Evolutionary conservation across 2,888 invertebrate genomes (phyloP), one percentile per base, ranked within the genome.

Genomic region (Lochmaea capreae): DNA sequence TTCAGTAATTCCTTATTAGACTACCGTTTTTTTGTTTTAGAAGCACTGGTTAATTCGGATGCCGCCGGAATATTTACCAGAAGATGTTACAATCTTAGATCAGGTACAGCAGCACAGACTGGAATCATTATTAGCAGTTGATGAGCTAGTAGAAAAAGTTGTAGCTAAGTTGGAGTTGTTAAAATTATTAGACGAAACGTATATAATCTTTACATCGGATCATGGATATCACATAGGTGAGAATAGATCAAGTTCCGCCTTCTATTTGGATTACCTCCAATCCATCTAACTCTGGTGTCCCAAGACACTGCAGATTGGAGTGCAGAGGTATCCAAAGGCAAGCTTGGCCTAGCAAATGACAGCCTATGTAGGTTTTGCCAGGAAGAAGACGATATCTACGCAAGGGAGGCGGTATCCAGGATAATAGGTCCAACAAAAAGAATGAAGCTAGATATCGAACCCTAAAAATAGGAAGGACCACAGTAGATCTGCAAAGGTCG

Each of bases 201-300:
- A 93, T 81, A 84, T 97, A 0, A 91, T 97, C 67, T 95, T 92
- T 81, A 94, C 96, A 0, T 97, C 97, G 0, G 97, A 97, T 84
- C 96, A 97, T 87, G 97, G 97, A 26, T 97, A 93, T 86, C 97
- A 97, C 87, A 89, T 97, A 79, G 95, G 95, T 94, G 85, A 86
- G 69, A 59, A 57, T 42, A 43, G 11, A 57, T 68, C 11, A 22
- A 22, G 5, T 11, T 65, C 63, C 12, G 0, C 5, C 5, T 14
- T 14, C 11, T 12, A n/a, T n/a, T 43, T 43, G 1, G 9, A 5
- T 5, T 43, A 43, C 43, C 22, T 22, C 22, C 22, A 22, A 22
- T 22, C 22, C 22, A 22, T 22, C 22, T 22, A 22, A 22, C 22
- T 3, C 22, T 22, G n/a, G n/a, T n/a, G n/a, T n/a, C n/a, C n/a